Conservation (phyloP, 2,113 vertebrate genomes). For the Rhodinocichla rosea region DNA sequence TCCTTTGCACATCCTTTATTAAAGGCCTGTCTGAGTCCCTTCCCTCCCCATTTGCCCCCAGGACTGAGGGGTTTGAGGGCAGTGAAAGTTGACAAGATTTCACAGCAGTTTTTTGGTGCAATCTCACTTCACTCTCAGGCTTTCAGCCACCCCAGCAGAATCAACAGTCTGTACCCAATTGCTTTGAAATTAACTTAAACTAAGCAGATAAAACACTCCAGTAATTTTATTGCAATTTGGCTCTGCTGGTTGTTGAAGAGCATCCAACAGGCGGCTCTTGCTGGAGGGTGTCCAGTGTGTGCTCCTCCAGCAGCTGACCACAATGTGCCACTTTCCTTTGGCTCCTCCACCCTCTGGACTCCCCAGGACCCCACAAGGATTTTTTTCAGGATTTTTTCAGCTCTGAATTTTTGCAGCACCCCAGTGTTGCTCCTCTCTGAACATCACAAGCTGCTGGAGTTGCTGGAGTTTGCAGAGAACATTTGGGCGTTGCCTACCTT, state of each 20-base stretch:
- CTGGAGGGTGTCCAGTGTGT: accelerated
- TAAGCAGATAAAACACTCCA: background rate
- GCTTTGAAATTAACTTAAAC: background rate
- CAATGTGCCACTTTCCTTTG: background rate
- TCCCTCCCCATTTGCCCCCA: background rate
- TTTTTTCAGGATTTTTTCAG: background rate
- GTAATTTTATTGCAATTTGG: background rate
- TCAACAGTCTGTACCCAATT: background rate
- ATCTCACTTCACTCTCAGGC: background rate
- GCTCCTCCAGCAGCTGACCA: background rate
- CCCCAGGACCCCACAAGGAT: accelerated
- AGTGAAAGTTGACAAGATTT: background rate
- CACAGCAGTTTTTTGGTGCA: background rate
- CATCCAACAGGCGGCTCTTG: accelerated
- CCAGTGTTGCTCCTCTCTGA: background rate
- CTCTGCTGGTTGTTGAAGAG: background rate
- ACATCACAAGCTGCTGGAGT: accelerated
- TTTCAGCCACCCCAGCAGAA: background rate
- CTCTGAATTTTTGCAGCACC: background rate
- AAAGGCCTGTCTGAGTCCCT: accelerated
- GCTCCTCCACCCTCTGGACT: background rate
- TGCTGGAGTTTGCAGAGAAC: background rate
- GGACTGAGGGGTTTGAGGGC: too few species aligned
- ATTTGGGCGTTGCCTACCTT: background rate
- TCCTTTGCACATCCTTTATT: background rate